A percentile compares a stretch with the other conserved stretches of the same genome.
These are phyloP conservation scores for Squalus acanthias DNA, from an alignment of 2,797 vertebrate genomes.

Conservation along the genomic window DNA sequence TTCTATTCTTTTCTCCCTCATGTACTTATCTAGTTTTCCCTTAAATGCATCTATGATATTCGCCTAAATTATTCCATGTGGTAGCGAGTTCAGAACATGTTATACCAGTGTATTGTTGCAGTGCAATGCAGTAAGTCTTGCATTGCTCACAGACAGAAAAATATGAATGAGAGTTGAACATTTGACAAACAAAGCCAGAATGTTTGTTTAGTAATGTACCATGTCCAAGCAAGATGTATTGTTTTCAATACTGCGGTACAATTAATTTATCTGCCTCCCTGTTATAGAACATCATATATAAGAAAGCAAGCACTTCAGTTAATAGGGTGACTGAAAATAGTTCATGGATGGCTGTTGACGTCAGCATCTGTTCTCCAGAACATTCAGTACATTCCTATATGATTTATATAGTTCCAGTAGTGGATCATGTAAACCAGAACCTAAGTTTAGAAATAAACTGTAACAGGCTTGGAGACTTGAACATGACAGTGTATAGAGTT, in stretches of 20 bases:
- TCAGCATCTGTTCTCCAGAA: slow-evolving; percentile 11
- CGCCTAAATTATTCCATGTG: background rate
- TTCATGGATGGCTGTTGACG: background rate
- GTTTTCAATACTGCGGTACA: background rate
- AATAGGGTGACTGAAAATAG: background rate
- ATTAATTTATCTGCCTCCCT: background rate
- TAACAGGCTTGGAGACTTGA: background rate
- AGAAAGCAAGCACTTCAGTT: background rate
- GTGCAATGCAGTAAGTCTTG: background rate
- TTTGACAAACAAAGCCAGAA: background rate
- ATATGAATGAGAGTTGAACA: background rate
- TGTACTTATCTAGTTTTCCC: background rate
- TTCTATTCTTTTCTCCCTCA: background rate
- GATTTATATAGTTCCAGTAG: background rate
- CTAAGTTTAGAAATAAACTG: background rate
- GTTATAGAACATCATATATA: background rate
- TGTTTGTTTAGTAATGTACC: background rate
- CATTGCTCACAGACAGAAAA: background rate
- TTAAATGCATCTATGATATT: background rate
- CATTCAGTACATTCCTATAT: slow-evolving; percentile 25
- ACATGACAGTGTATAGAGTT: background rate
- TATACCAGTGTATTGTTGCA: background rate
- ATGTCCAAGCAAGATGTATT: background rate
- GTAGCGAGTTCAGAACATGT: background rate
- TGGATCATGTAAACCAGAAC: background rate